phyloP scores from a whole-genome alignment of 1,140 invertebrate genomes.

The Pseudachorutes palmiensis region DNA sequence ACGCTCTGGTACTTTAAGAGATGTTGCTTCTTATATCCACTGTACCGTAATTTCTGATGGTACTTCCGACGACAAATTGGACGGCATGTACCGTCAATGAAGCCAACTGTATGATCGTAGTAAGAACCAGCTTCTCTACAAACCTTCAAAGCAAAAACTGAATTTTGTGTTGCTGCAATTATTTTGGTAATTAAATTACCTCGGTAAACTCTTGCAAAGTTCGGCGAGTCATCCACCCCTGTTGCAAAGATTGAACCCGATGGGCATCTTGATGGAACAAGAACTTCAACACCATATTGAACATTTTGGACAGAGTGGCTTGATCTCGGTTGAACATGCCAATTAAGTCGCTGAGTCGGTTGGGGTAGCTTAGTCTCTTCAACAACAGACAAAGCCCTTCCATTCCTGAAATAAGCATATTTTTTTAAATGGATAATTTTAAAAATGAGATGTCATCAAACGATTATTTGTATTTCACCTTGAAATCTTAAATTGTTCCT shows the following conservation, averaged over 20 bases:
- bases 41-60: slow-evolving; percentile 11
- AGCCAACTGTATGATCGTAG: slow-evolving; percentile 21
- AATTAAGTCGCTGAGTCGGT: neutral
- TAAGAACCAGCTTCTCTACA: slow-evolving; percentile 5
- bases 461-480: too few species aligned
- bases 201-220: neutral
- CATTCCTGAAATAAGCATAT: neutral
- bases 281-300: neutral
- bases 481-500: too few species aligned
- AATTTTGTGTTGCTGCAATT: neutral
- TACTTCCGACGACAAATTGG: slow-evolving; percentile 20
- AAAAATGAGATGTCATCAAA: neutral
- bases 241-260: neutral
- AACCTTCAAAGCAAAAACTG: neutral
- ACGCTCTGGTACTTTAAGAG: slow-evolving; percentile 19
- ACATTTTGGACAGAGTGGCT: neutral
- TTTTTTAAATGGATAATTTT: neutral
- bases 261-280: neutral
- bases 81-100: slow-evolving; percentile 21
- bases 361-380: neutral
- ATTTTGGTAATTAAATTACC: neutral
- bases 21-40: slow-evolving; percentile 22
- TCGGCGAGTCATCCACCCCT: neutral
- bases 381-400: neutral
- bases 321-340: neutral